Conservation (phyloP, 2,888 invertebrate species). For the Drosophila nigricruria region DNA sequence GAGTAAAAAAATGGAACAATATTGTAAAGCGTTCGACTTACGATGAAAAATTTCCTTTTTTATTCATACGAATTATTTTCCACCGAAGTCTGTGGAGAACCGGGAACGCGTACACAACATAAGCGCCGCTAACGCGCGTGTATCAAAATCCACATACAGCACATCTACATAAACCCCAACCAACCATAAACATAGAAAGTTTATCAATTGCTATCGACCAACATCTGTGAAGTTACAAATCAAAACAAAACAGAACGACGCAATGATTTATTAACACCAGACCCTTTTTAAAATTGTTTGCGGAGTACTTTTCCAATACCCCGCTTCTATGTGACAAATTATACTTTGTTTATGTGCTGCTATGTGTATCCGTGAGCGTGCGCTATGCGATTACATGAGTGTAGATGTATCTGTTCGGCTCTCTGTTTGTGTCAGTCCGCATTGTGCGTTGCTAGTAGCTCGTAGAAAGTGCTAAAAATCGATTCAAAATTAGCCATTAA, state of each 20-base stretch:
- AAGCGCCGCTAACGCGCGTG: background rate
- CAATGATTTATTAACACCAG: background rate
- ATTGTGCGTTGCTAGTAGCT: background rate
- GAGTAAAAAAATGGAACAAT: background rate
- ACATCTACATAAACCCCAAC: background rate
- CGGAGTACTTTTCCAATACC: background rate
- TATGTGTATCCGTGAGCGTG: slow-evolving; percentile 29
- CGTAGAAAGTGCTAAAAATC: slow-evolving; percentile 4
- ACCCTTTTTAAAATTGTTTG: background rate
- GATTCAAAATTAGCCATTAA: background rate
- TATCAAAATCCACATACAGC: background rate
- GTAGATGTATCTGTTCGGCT: slow-evolving; percentile 1
- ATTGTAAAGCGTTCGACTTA: background rate
- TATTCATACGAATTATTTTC: background rate
- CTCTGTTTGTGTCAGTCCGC: background rate
- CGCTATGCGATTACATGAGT: slow-evolving; percentile 21
- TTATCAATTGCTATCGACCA: slow-evolving; percentile 7
- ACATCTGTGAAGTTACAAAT: slow-evolving; percentile 24
- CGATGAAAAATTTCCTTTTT: slow-evolving; percentile 8
- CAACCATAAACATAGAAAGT: slow-evolving; percentile 39
- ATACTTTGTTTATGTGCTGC: slow-evolving; percentile 18
- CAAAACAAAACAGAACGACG: slow-evolving; percentile 16
- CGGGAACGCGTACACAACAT: slow-evolving; percentile 66
- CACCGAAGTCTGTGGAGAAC: slow-evolving; percentile 74
- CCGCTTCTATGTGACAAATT: background rate